These are phyloP conservation scores for Eupelmus urozonus DNA, from an alignment of 2,888 invertebrate genomes.

Conservation along the genomic window DNA sequence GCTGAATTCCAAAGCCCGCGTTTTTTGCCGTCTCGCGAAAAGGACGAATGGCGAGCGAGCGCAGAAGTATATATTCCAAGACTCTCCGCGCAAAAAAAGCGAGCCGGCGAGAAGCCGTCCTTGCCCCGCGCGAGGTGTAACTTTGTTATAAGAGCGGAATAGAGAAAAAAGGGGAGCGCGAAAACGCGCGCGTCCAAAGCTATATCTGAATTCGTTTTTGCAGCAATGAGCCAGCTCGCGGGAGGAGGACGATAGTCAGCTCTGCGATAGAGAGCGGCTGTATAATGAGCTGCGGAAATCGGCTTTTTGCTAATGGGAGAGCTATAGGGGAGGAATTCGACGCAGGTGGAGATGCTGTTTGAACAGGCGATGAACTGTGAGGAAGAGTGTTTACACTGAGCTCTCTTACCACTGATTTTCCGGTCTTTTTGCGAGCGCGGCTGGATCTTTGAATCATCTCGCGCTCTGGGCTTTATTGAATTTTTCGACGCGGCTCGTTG, in stretches of 20 bases:
- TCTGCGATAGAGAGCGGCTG: too few relatives aligned
- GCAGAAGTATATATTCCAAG: slow-evolving; percentile 34
- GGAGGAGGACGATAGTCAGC: too few relatives aligned
- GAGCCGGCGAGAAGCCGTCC: slow-evolving; percentile 38
- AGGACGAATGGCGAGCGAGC: slow-evolving; percentile 42
- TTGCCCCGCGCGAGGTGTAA: slow-evolving; percentile 37
- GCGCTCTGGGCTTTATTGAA: too few relatives aligned
- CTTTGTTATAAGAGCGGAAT: slow-evolving; percentile 43
- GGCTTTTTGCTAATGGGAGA: slow-evolving; percentile 24
- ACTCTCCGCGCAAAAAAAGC: slow-evolving; percentile 18
- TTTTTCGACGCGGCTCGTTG: too few relatives aligned
- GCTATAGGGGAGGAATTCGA: too few relatives aligned
- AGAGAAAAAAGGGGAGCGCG: slow-evolving; percentile 55
- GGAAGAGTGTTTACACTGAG: too few relatives aligned
- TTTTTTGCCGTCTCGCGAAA: slow-evolving; percentile 30
- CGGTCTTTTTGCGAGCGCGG: too few relatives aligned
- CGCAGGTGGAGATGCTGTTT: too few relatives aligned
- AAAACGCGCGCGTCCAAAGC: slow-evolving; percentile 52
- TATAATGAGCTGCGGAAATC: slow-evolving; percentile 38
- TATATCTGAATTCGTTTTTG: slow-evolving; percentile 48
- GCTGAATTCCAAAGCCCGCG: slow-evolving; percentile 47
- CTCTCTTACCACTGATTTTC: too few relatives aligned
- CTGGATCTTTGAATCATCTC: too few relatives aligned
- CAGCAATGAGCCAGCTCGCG: not conserved
- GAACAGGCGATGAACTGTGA: too few relatives aligned